Conservation (phyloP, 1,140 invertebrate genomes). For the Ostrea edulis region DNA sequence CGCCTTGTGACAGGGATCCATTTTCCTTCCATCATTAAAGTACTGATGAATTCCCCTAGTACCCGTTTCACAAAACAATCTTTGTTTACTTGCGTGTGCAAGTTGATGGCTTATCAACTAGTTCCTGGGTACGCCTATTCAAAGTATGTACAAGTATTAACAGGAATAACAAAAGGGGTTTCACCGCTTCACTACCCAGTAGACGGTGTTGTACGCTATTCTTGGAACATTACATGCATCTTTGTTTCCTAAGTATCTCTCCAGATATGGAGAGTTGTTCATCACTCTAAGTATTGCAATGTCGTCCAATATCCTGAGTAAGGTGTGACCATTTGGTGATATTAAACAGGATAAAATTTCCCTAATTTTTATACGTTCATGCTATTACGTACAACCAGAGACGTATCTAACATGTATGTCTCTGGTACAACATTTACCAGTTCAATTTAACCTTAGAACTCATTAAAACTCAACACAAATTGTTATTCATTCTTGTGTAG, state of each 20-base stretch:
- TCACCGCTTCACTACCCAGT: neutral
- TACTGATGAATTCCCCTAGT: neutral
- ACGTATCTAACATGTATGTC: too few relatives aligned
- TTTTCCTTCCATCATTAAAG: neutral
- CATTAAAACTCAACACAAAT: too few relatives aligned
- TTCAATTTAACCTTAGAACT: too few relatives aligned
- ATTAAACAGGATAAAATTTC: too few relatives aligned
- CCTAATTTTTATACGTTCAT: too few relatives aligned
- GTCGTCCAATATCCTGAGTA: too few relatives aligned
- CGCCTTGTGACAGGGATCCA: constrained; percentile 4
- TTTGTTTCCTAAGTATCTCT: neutral
- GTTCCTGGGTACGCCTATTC: constrained; percentile 26
- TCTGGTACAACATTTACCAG: too few relatives aligned
- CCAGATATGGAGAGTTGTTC: neutral
- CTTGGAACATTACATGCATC: neutral
- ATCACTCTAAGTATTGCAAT: too few relatives aligned
- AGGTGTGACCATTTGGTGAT: too few relatives aligned
- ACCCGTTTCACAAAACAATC: neutral
- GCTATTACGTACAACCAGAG: too few relatives aligned
- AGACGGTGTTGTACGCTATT: neutral
- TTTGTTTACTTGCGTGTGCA: constrained; percentile 21
- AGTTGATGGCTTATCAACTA: constrained; percentile 36
- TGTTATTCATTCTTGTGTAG: too few relatives aligned
- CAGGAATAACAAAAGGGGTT: neutral
- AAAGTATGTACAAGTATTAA: constrained; percentile 7